Evolutionary conservation across 2,797 vertebrate genomes (phyloP).

Genomic region (Sparidentex hasta): DNA sequence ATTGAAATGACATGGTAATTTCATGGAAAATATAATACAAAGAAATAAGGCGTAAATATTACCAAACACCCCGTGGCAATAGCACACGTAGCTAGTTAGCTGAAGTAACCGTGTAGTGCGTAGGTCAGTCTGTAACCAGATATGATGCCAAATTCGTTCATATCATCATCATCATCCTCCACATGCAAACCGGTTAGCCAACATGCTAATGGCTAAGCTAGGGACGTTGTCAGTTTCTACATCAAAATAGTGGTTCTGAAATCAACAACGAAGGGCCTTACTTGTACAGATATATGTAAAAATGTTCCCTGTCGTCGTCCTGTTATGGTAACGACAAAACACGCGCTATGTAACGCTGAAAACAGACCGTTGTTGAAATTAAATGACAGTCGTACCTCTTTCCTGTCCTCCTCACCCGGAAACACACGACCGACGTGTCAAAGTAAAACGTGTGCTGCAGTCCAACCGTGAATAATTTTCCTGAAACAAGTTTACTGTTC

Average conservation of each 20-base stretch:
- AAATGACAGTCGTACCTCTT: constrained; percentile 70
- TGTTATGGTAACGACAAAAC: background rate
- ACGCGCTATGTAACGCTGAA: background rate
- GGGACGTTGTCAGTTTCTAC: constrained; percentile 20
- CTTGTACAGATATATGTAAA: background rate
- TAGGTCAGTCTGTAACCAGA: constrained; percentile 40
- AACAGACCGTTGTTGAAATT: constrained; percentile 51
- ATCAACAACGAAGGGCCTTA: background rate
- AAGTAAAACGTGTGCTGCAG: constrained; percentile 33
- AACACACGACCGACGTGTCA: constrained; percentile 21
- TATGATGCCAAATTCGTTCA: constrained; percentile 42
- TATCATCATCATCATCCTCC: constrained; percentile 38
- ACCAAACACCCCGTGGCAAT: background rate
- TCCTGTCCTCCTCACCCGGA: constrained; percentile 76
- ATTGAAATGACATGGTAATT: background rate
- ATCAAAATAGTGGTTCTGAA: constrained; percentile 9
- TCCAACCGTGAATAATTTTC: fast-evolving
- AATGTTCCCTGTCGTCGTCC: background rate
- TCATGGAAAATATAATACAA: background rate
- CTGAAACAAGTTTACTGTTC: fast-evolving
- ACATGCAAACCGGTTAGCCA: constrained; percentile 82
- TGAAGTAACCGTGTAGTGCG: background rate
- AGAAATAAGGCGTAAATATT: fast-evolving
- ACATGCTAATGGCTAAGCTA: constrained; percentile 59
- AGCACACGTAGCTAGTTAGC: background rate